A percentile compares a stretch with the other conserved stretches of the same genome.
phyloP scores from a whole-genome alignment of 1,140 invertebrate species.

The Diorhabda carinulata region DNA sequence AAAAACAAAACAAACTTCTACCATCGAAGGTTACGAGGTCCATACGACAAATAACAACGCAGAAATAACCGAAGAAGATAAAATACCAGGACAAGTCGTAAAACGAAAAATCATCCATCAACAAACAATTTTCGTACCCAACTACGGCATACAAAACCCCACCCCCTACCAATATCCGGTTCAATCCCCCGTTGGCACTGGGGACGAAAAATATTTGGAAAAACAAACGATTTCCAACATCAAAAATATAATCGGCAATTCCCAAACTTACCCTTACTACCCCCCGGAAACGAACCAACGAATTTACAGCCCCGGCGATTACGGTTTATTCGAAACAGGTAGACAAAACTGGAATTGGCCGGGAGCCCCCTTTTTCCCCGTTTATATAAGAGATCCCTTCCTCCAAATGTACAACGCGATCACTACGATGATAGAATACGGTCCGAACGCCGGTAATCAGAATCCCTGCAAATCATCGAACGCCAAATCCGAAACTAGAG shows the following conservation, averaged over 20 bases:
- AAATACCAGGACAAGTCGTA: constrained; percentile 35
- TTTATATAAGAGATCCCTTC: constrained; percentile 55
- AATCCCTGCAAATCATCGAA: constrained; percentile 21
- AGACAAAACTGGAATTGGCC: constrained; percentile 45
- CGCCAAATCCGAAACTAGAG: not conserved
- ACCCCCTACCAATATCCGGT: not conserved
- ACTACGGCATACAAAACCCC: not conserved
- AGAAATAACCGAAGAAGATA: constrained; percentile 26
- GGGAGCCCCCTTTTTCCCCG: constrained; percentile 52
- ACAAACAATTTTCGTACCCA: constrained; percentile 33
- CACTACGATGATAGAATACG: constrained; percentile 56
- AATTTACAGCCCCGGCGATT: not conserved
- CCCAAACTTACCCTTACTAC: constrained; percentile 9
- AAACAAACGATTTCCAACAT: constrained; percentile 31
- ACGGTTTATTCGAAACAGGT: constrained; percentile 23
- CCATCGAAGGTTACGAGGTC: not conserved
- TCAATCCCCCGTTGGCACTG: not conserved
- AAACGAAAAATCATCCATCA: constrained; percentile 43
- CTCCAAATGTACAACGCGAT: constrained; percentile 51
- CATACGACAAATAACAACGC: constrained; percentile 20
- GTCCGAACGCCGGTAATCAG: constrained; percentile 43
- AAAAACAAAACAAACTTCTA: constrained; percentile 4
- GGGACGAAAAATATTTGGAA: constrained; percentile 9
- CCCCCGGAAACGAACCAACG: not conserved
- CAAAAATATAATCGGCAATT: constrained; percentile 30